A percentile compares a stretch with the other conserved stretches of the same genome.
phyloP scores from a whole-genome alignment of 2,797 vertebrate genomes.

The Platalea minor region DNA sequence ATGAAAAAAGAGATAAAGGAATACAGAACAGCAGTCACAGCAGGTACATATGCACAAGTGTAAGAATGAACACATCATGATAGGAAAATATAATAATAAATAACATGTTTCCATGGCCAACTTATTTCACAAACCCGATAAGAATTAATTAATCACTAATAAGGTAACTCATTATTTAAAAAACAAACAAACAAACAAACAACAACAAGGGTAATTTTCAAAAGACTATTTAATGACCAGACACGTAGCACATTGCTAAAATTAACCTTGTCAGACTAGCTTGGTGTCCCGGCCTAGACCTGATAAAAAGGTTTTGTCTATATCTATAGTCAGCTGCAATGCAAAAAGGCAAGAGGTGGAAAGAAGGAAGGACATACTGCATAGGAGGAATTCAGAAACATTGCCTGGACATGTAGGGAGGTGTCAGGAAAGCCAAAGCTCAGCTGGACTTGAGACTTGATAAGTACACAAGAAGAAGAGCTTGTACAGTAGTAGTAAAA shows the following conservation, averaged over 20 bases:
- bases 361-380: not conserved
- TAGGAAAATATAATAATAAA: not conserved
- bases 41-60: not conserved
- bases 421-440: not conserved
- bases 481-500: not conserved
- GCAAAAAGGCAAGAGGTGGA: not conserved
- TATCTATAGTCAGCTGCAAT: not conserved
- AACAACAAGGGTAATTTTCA: not conserved
- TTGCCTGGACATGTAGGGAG: fast-evolving
- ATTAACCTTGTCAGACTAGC: not conserved
- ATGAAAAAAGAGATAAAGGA: not conserved
- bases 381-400: not conserved
- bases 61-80: not conserved
- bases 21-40: not conserved
- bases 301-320: not conserved
- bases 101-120: not conserved
- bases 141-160: not conserved
- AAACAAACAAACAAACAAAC: not conserved
- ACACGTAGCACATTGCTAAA: not conserved
- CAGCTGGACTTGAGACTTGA: not conserved
- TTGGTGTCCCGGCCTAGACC: not conserved
- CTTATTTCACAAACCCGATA: not conserved
- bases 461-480: not conserved
- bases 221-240: not conserved
- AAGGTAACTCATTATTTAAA: not conserved